Conservation (phyloP, 2,113 vertebrate genomes). For the Eudyptes chrysolophus region DNA sequence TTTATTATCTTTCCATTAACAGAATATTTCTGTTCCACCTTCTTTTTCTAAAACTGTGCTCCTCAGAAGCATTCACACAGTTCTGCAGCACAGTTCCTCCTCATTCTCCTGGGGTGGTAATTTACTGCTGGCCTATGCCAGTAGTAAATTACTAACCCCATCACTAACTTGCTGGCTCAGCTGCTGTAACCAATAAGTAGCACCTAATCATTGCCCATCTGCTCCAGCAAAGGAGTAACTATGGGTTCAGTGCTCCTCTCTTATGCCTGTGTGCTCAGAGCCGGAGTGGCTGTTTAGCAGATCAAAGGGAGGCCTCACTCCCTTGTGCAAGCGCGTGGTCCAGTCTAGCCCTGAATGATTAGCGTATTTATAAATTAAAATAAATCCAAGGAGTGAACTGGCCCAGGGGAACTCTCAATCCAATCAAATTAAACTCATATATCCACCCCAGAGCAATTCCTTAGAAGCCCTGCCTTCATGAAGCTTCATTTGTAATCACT, state of each 20-base stretch:
- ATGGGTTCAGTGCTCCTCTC: background rate
- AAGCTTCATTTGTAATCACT: slow-evolving; percentile 57
- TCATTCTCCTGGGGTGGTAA: background rate
- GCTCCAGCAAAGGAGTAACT: background rate
- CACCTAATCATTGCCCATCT: background rate
- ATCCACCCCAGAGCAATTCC: slow-evolving; percentile 4
- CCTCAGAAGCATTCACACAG: background rate
- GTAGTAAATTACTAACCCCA: background rate
- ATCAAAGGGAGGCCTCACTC: background rate
- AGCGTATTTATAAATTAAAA: background rate
- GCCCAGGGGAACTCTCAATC: background rate
- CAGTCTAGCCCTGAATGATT: background rate
- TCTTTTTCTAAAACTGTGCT: background rate
- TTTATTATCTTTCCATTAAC: background rate
- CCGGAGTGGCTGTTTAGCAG: background rate
- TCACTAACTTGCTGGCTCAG: background rate
- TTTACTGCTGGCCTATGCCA: background rate
- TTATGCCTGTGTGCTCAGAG: background rate
- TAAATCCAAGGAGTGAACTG: background rate
- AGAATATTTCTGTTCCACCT: background rate
- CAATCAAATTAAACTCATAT: slow-evolving; percentile 17
- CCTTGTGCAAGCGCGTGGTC: background rate
- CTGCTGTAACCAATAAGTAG: background rate
- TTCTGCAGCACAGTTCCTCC: background rate
- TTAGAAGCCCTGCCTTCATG: background rate